Evolutionary conservation across 2,113 vertebrate species (phyloP).

Genomic region (rat (Rattus norvegicus)): DNA sequence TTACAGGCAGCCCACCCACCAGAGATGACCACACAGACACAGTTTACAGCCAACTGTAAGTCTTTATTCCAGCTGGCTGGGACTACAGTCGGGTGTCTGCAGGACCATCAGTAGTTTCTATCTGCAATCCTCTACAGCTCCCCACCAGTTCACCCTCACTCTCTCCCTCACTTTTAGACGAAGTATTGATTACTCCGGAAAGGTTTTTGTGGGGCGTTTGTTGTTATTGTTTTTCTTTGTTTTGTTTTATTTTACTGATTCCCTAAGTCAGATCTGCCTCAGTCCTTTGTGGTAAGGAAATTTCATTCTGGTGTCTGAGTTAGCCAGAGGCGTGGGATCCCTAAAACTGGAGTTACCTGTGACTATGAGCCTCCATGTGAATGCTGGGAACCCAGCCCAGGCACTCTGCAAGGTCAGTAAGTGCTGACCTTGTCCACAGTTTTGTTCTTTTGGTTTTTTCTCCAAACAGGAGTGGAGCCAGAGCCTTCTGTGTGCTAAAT

Average conservation of each 20-base stretch:
- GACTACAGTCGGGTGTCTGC: neutral
- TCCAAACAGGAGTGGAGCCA: no score
- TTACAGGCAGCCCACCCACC: neutral
- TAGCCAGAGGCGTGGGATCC: neutral
- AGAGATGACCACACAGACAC: neutral
- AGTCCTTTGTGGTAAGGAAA: neutral
- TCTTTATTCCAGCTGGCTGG: neutral
- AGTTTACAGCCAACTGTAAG: neutral
- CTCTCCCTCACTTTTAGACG: neutral
- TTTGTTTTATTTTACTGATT: neutral
- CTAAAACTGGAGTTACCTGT: neutral
- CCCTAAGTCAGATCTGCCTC: neutral
- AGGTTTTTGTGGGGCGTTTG: neutral
- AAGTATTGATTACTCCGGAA: no score
- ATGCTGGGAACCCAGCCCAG: neutral
- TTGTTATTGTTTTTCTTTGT: neutral
- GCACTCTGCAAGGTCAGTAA: no score
- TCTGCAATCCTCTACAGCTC: neutral
- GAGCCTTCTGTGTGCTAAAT: no score
- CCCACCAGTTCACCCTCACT: neutral
- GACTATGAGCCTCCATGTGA: no score
- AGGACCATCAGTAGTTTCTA: neutral
- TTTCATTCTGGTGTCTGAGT: neutral
- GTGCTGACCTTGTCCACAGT: no score
- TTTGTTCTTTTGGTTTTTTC: no score